Percentiles rank a stretch among this genome's conserved stretches.
These are phyloP conservation scores for Riptortus pedestris DNA, from an alignment of 1,140 invertebrate genomes.

Conservation along the genomic window DNA sequence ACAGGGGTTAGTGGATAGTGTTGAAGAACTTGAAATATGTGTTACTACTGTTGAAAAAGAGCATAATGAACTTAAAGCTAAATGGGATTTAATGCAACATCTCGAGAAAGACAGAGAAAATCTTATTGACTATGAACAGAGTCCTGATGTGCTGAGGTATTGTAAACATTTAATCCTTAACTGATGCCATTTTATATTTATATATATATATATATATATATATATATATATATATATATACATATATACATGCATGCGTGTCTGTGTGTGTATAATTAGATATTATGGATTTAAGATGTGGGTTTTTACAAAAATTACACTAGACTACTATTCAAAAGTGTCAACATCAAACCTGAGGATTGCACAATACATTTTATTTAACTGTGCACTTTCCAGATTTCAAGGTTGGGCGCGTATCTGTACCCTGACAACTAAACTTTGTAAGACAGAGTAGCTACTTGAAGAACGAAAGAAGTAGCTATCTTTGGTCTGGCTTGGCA, in stretches of 20 bases:
- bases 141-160: background rate
- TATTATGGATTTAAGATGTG: background rate
- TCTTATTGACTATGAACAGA: background rate
- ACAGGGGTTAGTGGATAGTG: background rate
- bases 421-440: too few relatives aligned
- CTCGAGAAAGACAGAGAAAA: conserved; percentile 1
- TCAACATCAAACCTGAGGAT: too few relatives aligned
- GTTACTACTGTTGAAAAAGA: background rate
- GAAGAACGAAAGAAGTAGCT: too few relatives aligned
- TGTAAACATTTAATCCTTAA: background rate
- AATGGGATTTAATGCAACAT: background rate
- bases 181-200: background rate
- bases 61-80: background rate
- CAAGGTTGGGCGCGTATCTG: too few relatives aligned
- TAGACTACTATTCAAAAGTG: too few relatives aligned
- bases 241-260: background rate
- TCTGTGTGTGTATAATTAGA: background rate
- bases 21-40: background rate
- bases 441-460: too few relatives aligned
- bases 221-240: background rate
- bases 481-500: too few relatives aligned
- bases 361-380: too few relatives aligned
- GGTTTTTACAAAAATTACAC: background rate
- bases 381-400: too few relatives aligned
- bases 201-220: background rate